Evolutionary conservation across 2,888 invertebrate genomes (phyloP), one percentile per base, ranked within the genome.

Genomic region (Pyrrhia umbra): DNA sequence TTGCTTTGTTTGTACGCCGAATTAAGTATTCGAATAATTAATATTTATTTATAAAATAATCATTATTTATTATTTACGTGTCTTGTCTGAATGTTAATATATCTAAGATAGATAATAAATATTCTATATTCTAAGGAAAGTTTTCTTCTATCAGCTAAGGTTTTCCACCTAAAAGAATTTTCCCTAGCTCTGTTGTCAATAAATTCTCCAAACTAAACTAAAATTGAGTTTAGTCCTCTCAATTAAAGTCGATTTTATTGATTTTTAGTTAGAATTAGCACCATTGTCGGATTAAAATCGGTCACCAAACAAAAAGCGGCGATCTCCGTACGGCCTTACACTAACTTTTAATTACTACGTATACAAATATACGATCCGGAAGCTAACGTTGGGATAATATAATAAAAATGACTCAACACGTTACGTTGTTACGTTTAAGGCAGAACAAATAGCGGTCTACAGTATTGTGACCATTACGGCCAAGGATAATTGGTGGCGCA

Each of bases 401-500:
- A 55, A 60, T 37, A 65, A 65, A 71, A 58, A 52, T 80, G 67
- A 64, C 58, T 70, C 64, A 64, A 69, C 54, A 55, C n/a, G 25
- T 9, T 40, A 49, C 46, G 39, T 54, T 64, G 50, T 15, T 49
- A 63, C 80, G 39, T 56, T 79, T 68, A 71, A 47, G 68, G 81
- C 52, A 43, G 42, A 56, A 43, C 47, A 6, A 76, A 76, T 75
- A 50, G 68, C 46, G 30, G 49, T 50, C 59, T 39, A 56, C 18
- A 47, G 58, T 68, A 68, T 64, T 54, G 67, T 63, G 60, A 37
- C 81, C 68, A 72, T 81, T 55, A 39, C n/a, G 34, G 63, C 51
- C 81, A 79, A 79, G 79, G 81, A 69, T 81, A 81, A 79, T 79
- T 45, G 61, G 27, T 57, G 51, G 51, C 60, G 63, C 77, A 69